Conservation (phyloP, 30 jellyfish, hydroid and myxozoan species). For the Nemopilema nomurai region DNA sequence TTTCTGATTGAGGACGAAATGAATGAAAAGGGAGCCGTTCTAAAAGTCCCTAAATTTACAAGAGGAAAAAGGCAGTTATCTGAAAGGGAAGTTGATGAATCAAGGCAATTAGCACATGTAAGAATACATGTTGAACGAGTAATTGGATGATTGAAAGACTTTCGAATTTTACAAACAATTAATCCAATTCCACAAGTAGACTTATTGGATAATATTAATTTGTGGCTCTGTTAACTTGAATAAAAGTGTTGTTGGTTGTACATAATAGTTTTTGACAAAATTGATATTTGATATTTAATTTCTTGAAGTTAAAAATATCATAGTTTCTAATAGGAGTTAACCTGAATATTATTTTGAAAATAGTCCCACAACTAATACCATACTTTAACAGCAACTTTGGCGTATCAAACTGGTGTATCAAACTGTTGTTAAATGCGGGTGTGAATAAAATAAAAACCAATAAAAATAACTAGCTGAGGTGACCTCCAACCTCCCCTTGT, state of each 20-base stretch:
- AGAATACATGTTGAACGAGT: slow-evolving; percentile 82
- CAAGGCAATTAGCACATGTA: slow-evolving; percentile 61
- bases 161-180: slow-evolving; percentile 35
- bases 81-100: slow-evolving; percentile 47
- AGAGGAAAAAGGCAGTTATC: slow-evolving; percentile 73
- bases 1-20: slow-evolving; percentile 63
- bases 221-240: slow-evolving; percentile 53
- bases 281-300: background rate
- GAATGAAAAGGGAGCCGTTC: slow-evolving; percentile 47
- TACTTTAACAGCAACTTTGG: no score
- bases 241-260: slow-evolving; percentile 36
- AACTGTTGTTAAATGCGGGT: no score
- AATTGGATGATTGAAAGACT: slow-evolving; percentile 56
- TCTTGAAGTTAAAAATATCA: background rate
- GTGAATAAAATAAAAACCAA: no score
- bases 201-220: no score
- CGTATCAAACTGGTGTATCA: no score
- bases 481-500: no score
- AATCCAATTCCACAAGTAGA: no score
- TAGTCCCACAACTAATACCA: no score
- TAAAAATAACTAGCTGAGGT: no score
- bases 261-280: no score
- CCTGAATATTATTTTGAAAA: no score
- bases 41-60: slow-evolving; percentile 71
- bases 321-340: no score